These are phyloP conservation scores for Eleutherodactylus coqui DNA, from an alignment of 2,797 vertebrate species.

Conservation along the genomic window DNA sequence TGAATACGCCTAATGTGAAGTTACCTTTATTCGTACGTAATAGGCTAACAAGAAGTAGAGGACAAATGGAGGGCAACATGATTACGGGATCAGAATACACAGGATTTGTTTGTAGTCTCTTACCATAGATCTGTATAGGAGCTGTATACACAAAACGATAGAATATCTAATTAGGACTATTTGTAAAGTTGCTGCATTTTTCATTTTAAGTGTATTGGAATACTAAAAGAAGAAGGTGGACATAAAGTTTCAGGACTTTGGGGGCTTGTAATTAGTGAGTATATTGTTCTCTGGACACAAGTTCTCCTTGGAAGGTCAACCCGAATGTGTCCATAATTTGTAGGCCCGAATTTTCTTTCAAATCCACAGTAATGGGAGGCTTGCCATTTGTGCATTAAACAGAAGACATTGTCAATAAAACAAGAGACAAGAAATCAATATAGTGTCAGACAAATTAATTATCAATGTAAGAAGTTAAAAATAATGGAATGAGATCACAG, in stretches of 20 bases:
- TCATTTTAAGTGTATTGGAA: not conserved
- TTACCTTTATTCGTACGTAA: too few species aligned
- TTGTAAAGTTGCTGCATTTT: not conserved
- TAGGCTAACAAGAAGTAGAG: too few species aligned
- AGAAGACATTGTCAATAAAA: slow-evolving; percentile 69
- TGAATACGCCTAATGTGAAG: too few species aligned
- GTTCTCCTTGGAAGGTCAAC: slow-evolving; percentile 31
- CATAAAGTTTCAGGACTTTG: too few species aligned
- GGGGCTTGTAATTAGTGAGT: too few species aligned
- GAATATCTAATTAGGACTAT: too few species aligned
- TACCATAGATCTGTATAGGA: not conserved
- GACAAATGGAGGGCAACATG: too few species aligned
- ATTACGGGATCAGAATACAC: not conserved
- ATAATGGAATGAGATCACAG: slow-evolving; percentile 69
- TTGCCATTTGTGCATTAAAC: slow-evolving; percentile 67
- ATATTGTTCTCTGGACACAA: not conserved
- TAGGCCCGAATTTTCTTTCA: not conserved
- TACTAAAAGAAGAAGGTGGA: not conserved
- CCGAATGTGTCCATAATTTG: not conserved
- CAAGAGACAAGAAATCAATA: slow-evolving; percentile 68
- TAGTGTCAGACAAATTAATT: slow-evolving; percentile 71
- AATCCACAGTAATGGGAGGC: slow-evolving; percentile 67
- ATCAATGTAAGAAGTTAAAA: slow-evolving; percentile 67
- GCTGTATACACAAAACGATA: too few species aligned
- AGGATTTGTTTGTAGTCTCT: not conserved